Evolutionary conservation across 2,797 vertebrate species (phyloP).

Genomic region (Trichosurus vulpecula): DNA sequence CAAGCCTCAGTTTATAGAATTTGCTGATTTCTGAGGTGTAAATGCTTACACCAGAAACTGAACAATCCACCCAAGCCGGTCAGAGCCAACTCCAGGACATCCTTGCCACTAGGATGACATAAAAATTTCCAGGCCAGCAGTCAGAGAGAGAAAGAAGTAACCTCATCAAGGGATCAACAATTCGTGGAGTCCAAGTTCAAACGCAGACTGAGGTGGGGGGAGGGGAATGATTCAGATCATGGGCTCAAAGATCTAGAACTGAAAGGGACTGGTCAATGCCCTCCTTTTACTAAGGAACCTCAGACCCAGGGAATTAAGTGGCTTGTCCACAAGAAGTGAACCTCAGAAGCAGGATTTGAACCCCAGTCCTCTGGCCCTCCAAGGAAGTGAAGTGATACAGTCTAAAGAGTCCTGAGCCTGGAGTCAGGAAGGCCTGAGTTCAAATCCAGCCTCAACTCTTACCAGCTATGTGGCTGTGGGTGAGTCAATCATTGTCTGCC

Average conservation of each 20-base stretch:
- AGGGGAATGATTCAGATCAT: neutral
- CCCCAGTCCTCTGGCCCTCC: neutral
- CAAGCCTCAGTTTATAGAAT: neutral
- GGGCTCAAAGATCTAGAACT: neutral
- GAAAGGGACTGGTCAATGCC: neutral
- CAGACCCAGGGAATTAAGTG: neutral
- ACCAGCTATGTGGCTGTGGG: neutral
- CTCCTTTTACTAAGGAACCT: neutral
- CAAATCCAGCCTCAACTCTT: neutral
- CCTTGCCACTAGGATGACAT: neutral
- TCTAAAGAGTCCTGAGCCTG: neutral
- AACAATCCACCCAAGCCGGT: neutral
- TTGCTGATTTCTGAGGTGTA: neutral
- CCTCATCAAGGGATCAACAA: too few relatives aligned
- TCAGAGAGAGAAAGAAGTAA: neutral
- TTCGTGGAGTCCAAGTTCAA: neutral
- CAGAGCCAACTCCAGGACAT: neutral
- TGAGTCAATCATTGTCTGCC: neutral
- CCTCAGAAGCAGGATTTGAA: neutral
- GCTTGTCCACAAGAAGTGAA: neutral
- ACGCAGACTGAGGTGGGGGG: too few relatives aligned
- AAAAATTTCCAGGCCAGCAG: too few relatives aligned
- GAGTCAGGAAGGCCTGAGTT: neutral
- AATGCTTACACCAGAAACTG: neutral
- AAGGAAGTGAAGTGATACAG: neutral